Conservation (phyloP, 2,888 invertebrate species). For the Periphyllus acericola region DNA sequence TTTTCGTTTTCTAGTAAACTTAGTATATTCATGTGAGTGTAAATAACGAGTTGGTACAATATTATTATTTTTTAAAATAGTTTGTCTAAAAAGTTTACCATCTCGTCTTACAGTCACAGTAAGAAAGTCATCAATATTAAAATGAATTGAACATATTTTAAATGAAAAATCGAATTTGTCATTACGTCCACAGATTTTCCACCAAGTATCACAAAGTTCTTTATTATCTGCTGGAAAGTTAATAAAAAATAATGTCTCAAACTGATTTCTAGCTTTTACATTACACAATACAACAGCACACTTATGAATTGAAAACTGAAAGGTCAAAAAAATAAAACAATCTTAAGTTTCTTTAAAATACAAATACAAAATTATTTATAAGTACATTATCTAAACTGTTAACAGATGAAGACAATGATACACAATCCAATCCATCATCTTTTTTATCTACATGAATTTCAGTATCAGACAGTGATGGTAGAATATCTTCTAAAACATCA, state of each 20-base stretch:
- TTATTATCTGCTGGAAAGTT: conserved; percentile 31
- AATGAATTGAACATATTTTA: conserved; percentile 50
- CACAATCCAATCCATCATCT: background rate
- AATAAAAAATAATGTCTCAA: conserved; percentile 27
- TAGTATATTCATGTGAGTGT: conserved; percentile 15
- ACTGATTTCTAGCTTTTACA: conserved; percentile 34
- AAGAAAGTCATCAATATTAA: conserved; percentile 6
- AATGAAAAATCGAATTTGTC: background rate
- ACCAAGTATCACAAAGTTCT: conserved; percentile 18
- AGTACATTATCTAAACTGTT: background rate
- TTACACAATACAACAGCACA: conserved; percentile 48
- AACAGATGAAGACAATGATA: conserved; percentile 25
- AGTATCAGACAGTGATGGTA: background rate
- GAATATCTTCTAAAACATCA: background rate
- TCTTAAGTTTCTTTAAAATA: background rate
- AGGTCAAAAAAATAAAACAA: background rate
- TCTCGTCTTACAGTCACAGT: background rate
- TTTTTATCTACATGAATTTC: background rate
- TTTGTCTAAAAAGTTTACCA: background rate
- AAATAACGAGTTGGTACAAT: conserved; percentile 28
- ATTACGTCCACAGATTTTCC: conserved; percentile 33
- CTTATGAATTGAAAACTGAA: background rate
- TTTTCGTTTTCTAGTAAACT: conserved; percentile 23
- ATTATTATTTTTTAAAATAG: background rate
- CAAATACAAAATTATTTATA: background rate